Percentiles rank a stretch among this genome's conserved stretches.
phyloP scores from a whole-genome alignment of 2,113 vertebrate genomes.

The Cebus imitator region DNA sequence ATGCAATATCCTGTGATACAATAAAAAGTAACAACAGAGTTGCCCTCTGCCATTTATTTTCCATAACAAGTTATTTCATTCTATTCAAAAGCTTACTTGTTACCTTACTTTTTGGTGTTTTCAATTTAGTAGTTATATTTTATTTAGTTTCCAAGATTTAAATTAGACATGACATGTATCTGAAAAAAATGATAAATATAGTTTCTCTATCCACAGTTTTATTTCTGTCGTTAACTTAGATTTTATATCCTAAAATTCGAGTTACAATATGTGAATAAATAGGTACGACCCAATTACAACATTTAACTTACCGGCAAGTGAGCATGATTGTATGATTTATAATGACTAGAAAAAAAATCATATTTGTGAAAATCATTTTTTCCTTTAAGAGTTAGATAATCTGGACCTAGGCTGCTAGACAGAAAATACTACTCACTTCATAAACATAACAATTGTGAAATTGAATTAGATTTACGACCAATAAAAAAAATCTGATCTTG shows the following conservation, averaged over 20 bases:
- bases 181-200: not conserved
- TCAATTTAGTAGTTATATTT: not conserved
- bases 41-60: not conserved
- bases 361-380: not conserved
- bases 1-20: not conserved
- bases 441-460: not conserved
- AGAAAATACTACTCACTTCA: not conserved
- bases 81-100: not conserved
- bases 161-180: not conserved
- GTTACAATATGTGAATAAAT: not conserved
- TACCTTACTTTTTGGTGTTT: not conserved
- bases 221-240: not conserved
- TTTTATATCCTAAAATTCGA: not conserved
- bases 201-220: not conserved
- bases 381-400: not conserved
- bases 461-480: not conserved
- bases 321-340: not conserved
- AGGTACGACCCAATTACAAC: not conserved
- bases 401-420: not conserved
- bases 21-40: not conserved
- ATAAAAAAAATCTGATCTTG: not conserved
- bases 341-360: not conserved
- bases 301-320: not conserved
- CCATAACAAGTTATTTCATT: not conserved
- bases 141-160: not conserved